phyloP scores from a whole-genome alignment of 2,113 vertebrate species.

The Micronycteris hirsuta region DNA sequence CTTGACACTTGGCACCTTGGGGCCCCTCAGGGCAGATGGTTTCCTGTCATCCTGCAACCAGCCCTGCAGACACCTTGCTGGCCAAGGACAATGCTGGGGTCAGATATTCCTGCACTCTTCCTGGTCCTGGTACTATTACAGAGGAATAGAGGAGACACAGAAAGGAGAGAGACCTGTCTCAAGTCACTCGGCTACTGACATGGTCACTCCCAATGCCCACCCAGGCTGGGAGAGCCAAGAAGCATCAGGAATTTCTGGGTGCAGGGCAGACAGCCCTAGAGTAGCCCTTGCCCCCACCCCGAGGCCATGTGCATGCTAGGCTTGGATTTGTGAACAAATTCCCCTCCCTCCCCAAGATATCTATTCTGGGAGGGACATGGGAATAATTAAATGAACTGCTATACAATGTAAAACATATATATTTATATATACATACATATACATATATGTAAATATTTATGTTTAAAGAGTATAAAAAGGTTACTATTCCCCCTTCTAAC shows the following conservation, averaged over 20 bases:
- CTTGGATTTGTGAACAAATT: neutral
- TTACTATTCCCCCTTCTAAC: neutral
- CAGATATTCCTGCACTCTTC: neutral
- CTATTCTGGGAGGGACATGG: neutral
- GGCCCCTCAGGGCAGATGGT: neutral
- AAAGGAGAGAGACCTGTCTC: neutral
- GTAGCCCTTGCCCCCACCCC: neutral
- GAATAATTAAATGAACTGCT: neutral
- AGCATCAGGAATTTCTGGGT: neutral
- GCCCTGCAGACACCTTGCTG: neutral
- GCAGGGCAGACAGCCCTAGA: neutral
- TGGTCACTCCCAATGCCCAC: neutral
- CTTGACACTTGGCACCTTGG: neutral
- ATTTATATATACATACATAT: neutral
- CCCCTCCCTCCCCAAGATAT: fast-evolving
- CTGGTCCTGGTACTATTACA: neutral
- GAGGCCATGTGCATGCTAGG: neutral
- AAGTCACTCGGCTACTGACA: neutral
- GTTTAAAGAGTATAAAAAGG: conserved; percentile 48
- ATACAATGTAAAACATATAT: neutral
- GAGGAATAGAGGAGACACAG: neutral
- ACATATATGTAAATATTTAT: neutral
- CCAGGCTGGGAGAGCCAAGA: neutral
- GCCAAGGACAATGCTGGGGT: too few relatives aligned
- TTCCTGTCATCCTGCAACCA: neutral